Conservation (phyloP, 2,797 vertebrate genomes). For the Pogoniulus pusillus region DNA sequence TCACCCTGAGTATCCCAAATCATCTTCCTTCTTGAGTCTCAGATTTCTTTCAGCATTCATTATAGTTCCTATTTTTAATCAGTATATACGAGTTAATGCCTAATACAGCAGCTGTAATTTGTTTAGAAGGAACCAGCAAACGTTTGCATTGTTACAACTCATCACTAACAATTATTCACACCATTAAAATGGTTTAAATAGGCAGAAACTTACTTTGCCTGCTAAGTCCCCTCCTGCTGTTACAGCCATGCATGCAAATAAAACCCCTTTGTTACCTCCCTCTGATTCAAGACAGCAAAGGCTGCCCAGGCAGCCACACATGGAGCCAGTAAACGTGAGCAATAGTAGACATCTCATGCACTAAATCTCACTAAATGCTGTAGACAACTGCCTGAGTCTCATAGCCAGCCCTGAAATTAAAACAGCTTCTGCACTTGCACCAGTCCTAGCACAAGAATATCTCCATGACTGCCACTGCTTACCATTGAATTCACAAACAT, state of each 20-base stretch:
- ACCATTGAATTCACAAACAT: background rate
- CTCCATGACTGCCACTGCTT: background rate
- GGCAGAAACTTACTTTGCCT: background rate
- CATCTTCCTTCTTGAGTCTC: background rate
- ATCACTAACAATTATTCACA: background rate
- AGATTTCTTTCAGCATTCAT: background rate
- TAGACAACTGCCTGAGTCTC: background rate
- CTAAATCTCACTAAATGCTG: background rate
- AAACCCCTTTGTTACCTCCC: background rate
- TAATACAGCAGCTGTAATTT: too few species aligned
- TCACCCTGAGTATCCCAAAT: background rate
- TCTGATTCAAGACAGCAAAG: background rate
- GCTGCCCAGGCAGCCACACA: background rate
- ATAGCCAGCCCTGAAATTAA: background rate
- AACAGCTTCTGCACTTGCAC: background rate
- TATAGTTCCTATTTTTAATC: background rate
- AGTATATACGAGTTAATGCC: background rate
- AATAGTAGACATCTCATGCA: background rate
- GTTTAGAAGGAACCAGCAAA: background rate
- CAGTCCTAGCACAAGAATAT: background rate
- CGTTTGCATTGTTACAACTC: background rate
- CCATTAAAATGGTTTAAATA: background rate
- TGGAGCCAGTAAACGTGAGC: background rate
- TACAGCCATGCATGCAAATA: background rate
- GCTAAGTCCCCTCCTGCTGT: background rate